Base-by-base conservation (phyloP, 1,140 invertebrate genomes). In the Periplaneta americana region DNA sequence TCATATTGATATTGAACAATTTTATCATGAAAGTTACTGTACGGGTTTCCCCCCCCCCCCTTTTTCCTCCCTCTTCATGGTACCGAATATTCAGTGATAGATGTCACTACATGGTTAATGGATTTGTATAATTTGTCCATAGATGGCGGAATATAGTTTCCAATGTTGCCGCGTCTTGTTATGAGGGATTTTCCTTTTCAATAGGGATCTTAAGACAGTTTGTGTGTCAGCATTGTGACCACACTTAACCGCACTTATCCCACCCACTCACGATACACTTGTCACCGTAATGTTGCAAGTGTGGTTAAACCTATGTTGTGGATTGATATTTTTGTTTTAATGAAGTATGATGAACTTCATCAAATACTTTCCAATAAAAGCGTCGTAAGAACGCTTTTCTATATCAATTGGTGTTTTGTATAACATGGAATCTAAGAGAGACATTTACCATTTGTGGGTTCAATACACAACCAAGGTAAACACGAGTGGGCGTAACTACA, bases 381-480 rank as follows among this genome's bases (percentile, higher is more conserved):
- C 28, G 48, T 1, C 48, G 1, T 66, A 66, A 11, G 22, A 66
- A 66, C 28, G 48, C 11, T 66, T 28, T 66, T n/a, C 28, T 66
- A 66, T 28, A n/a, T 0, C 1, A 5, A 28, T 5, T 28, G 1
- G 1, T n/a, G 48, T 39, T 36, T 34, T 78, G 31, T 28, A 36
- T 75, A 66, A 35, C n/a, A 90, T 90, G 89, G 89, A 90, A 83
- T 87, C 86, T 80, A 90, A 89, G 84, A 89, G 88, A 84, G 89
- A 90, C 84, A 90, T 90, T 83, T 90, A 90, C 84, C 88, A 88
- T 82, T 86, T 89, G 76, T 90, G 89, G 89, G 88, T 90, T 83
- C 89, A 90, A 84, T 90, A 90, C 84, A 90, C 89, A 82, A 90
- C 89, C 75, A 90, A 90, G 86, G 88, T 88, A 85, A 80, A 79